These are phyloP conservation scores for Mallotus villosus DNA, from an alignment of 2,797 vertebrate species.

Conservation along the genomic window DNA sequence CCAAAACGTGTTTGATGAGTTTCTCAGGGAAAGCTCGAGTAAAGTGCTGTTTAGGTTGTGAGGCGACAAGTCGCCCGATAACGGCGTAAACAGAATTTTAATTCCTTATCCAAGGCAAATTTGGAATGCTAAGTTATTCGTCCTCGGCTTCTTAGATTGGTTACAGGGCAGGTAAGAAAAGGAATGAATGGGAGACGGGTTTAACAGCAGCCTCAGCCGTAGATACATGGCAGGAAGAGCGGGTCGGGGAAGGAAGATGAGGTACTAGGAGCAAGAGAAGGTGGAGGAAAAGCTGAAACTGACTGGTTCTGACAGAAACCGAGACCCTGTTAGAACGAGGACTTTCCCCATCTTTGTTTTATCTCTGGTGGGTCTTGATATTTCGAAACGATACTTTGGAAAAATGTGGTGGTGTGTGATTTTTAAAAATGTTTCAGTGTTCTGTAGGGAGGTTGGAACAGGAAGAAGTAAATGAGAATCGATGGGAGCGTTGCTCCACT, in stretches of 20 bases:
- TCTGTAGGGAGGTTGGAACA: not conserved
- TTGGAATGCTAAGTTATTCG: constrained; percentile 78
- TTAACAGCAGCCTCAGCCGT: constrained; percentile 63
- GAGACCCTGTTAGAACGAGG: too few species aligned
- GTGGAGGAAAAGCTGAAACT: not conserved
- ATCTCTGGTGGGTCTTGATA: not conserved
- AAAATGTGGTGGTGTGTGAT: not conserved
- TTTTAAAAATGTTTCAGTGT: too few species aligned
- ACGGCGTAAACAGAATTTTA: constrained; percentile 65
- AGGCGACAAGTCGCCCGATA: constrained; percentile 63
- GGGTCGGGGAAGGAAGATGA: constrained; percentile 27
- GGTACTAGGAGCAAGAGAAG: not conserved
- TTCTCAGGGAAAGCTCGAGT: constrained; percentile 35
- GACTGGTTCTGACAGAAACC: not conserved
- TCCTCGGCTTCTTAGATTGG: constrained; percentile 71
- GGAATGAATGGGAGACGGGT: constrained; percentile 71
- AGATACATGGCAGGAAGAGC: constrained; percentile 43
- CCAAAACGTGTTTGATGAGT: too few species aligned
- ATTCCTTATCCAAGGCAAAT: constrained; percentile 68
- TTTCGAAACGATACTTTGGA: constrained; percentile 39
- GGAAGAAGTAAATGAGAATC: not conserved
- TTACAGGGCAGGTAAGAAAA: constrained; percentile 69
- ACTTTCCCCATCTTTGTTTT: too few species aligned
- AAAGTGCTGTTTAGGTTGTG: constrained; percentile 40
- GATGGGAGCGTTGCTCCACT: not conserved